phyloP scores from a whole-genome alignment of 2,113 vertebrate species.

The Vireo altiloquus region DNA sequence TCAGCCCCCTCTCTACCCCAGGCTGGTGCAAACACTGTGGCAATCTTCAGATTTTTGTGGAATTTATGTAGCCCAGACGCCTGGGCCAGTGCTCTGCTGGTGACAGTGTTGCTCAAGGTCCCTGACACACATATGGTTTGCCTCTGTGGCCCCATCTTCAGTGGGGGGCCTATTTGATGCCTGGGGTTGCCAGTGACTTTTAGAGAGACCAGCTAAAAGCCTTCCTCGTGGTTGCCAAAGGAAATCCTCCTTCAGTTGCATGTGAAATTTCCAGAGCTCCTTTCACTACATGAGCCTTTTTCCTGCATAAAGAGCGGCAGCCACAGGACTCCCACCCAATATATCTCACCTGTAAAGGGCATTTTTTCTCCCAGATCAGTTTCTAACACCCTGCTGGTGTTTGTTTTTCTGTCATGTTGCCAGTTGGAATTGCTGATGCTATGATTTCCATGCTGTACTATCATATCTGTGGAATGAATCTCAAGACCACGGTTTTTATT shows the following conservation, averaged over 20 bases:
- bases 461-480: background rate
- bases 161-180: background rate
- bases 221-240: background rate
- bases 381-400: background rate
- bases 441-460: background rate
- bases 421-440: background rate
- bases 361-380: background rate
- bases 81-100: background rate
- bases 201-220: background rate
- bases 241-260: background rate
- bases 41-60: background rate
- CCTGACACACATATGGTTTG: background rate
- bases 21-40: background rate
- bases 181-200: background rate
- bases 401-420: conserved; percentile 5
- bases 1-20: background rate
- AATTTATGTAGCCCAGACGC: background rate
- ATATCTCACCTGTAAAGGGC: background rate
- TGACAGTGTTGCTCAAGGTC: background rate
- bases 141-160: background rate
- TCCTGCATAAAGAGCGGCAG: background rate
- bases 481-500: background rate
- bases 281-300: background rate
- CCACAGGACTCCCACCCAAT: background rate
- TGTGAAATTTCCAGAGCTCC: background rate